Conservation (phyloP, 1,140 invertebrate species). For the Frieseomelitta varia region DNA sequence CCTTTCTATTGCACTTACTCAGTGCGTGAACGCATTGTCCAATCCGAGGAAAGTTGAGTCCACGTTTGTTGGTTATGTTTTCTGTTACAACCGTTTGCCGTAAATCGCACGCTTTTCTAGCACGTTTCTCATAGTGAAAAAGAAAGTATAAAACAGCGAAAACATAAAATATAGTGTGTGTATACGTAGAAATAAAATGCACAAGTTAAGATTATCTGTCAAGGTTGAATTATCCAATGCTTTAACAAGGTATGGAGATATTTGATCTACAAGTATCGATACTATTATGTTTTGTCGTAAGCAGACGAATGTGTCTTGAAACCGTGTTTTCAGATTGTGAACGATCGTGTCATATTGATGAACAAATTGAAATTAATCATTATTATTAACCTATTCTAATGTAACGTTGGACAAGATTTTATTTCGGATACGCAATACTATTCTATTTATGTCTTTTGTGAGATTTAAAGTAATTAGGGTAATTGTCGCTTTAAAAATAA, state of each 20-base stretch:
- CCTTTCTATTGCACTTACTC: conserved; percentile 23
- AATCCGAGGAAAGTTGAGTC: conserved; percentile 21
- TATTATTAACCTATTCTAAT: neutral
- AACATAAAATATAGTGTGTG: conserved; percentile 64
- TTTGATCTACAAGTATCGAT: conserved; percentile 70
- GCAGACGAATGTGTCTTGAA: neutral
- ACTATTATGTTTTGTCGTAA: conserved; percentile 14
- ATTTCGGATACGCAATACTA: neutral
- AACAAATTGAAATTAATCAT: neutral
- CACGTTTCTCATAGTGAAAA: conserved; percentile 36
- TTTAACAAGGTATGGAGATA: conserved; percentile 78
- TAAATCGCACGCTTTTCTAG: conserved; percentile 42
- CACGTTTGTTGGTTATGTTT: conserved; percentile 64
- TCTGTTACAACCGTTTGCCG: conserved; percentile 33
- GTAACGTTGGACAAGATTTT: conserved; percentile 2
- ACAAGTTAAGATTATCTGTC: conserved; percentile 78
- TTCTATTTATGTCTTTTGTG: conserved; percentile 10
- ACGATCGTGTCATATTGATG: neutral
- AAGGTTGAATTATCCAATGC: conserved; percentile 78
- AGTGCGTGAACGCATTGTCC: conserved; percentile 29
- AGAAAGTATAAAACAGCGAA: conserved; percentile 27
- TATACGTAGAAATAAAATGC: conserved; percentile 73
- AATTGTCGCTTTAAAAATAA: neutral
- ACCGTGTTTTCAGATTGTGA: conserved; percentile 23
- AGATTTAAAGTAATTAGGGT: neutral